phyloP scores from a whole-genome alignment of 2,113 vertebrate species.

The Ammodytes dubius region DNA sequence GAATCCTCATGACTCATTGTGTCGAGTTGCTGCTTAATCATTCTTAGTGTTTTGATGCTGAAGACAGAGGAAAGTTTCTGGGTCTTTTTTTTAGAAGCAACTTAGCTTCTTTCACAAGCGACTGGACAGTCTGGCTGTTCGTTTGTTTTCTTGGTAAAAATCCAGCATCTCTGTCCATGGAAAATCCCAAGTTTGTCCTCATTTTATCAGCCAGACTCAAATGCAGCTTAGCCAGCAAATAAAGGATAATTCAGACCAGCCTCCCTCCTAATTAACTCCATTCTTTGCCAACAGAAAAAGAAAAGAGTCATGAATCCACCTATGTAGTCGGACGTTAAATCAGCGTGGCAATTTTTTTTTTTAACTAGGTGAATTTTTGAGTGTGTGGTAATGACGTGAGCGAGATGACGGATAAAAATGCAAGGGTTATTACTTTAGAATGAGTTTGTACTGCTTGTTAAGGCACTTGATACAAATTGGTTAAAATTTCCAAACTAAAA shows the following conservation, averaged over 20 bases:
- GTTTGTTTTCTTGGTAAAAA: constrained; percentile 55
- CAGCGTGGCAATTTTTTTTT: constrained; percentile 42
- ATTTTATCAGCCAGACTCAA: constrained; percentile 58
- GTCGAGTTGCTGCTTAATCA: constrained; percentile 67
- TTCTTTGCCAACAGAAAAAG: constrained; percentile 49
- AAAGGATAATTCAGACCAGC: constrained; percentile 44
- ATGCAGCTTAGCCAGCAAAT: constrained; percentile 57
- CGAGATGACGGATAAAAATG: constrained; percentile 40
- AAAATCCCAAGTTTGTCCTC: constrained; percentile 73
- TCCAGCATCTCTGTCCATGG: constrained; percentile 76
- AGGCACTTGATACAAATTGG: constrained; percentile 99
- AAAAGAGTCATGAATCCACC: constrained; percentile 63
- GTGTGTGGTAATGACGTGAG: constrained; percentile 38
- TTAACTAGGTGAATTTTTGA: constrained; percentile 58
- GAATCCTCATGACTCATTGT: constrained; percentile 74
- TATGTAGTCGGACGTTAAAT: constrained; percentile 46
- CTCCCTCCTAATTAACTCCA: constrained; percentile 30
- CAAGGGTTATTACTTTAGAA: constrained; percentile 90
- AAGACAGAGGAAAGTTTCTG: constrained; percentile 83
- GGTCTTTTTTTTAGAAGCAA: constrained; percentile 88
- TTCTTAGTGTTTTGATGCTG: constrained; percentile 85
- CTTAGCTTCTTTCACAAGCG: constrained; percentile 55
- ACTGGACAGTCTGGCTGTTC: constrained; percentile 73
- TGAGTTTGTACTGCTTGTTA: constrained; percentile 95
- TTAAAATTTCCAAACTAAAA: constrained; percentile 85